These are phyloP conservation scores for Poecilus cupreus DNA, from an alignment of 2,888 invertebrate species.

Conservation along the genomic window DNA sequence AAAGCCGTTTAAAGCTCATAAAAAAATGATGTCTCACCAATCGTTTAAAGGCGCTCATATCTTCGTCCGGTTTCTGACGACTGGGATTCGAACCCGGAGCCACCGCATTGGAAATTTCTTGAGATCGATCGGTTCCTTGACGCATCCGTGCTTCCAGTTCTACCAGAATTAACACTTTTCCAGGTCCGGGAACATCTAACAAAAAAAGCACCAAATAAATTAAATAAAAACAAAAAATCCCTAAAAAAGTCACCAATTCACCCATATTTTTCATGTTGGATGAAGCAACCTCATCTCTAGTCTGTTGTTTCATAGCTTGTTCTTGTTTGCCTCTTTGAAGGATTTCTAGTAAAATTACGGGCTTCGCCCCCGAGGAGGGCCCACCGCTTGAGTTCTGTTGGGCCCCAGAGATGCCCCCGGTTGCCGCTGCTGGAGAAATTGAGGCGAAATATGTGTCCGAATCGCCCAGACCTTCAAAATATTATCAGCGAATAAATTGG, in stretches of 20 bases:
- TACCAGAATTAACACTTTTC: constrained; percentile 85
- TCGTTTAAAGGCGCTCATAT: constrained; percentile 86
- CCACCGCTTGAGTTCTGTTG: constrained; percentile 46
- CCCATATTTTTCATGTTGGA: constrained; percentile 63
- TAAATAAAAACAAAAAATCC: too few relatives aligned
- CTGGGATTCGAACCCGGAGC: constrained; percentile 60
- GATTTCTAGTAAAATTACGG: constrained; percentile 80
- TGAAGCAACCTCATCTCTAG: constrained; percentile 56
- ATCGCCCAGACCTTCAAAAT: constrained; percentile 69
- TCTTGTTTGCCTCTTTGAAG: constrained; percentile 80
- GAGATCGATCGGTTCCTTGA: constrained; percentile 69
- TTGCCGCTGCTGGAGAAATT: constrained; percentile 80
- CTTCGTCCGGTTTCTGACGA: constrained; percentile 77
- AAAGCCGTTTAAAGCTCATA: too few relatives aligned
- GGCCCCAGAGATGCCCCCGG: constrained; percentile 63
- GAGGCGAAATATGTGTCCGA: constrained; percentile 82
- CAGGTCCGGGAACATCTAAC: constrained; percentile 75
- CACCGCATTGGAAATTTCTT: constrained; percentile 59
- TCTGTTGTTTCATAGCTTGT: constrained; percentile 55
- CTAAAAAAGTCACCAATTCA: neutral
- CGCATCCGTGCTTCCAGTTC: constrained; percentile 88
- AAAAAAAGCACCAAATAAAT: constrained; percentile 53
- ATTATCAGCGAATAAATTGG: too few relatives aligned
- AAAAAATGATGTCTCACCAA: too few relatives aligned
- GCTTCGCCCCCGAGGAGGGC: constrained; percentile 62